These are phyloP conservation scores for Siniperca scherzeri DNA, from an alignment of 2,797 vertebrate genomes.

Conservation along the genomic window DNA sequence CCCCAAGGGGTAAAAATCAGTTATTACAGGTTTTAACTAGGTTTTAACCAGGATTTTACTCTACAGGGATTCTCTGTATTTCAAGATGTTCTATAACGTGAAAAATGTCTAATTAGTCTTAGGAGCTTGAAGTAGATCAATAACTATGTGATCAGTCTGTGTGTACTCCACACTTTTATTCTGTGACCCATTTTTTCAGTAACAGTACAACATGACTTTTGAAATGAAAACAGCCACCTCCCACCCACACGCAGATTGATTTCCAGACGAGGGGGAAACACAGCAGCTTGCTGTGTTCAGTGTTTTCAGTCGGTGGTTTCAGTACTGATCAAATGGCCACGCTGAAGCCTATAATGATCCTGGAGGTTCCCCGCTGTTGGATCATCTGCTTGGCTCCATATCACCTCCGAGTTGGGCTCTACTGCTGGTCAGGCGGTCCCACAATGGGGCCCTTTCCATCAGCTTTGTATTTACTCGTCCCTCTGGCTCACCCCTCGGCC, in stretches of 20 bases:
- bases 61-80: neutral
- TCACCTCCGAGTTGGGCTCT: constrained; percentile 69
- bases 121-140: neutral
- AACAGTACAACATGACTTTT: constrained; percentile 73
- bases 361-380: constrained; percentile 69
- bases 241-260: constrained; percentile 77
- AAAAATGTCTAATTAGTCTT: constrained; percentile 1
- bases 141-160: neutral
- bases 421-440: constrained; percentile 74
- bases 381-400: constrained; percentile 78
- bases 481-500: constrained; percentile 78
- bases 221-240: constrained; percentile 76
- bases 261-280: constrained; percentile 72
- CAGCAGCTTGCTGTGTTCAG: constrained; percentile 76
- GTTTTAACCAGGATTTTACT: neutral
- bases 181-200: constrained; percentile 38
- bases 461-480: constrained; percentile 81
- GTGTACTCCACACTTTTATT: constrained; percentile 5
- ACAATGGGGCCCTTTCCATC: constrained; percentile 75
- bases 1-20: neutral
- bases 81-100: neutral
- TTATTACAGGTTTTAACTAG: neutral
- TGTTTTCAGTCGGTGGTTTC: constrained; percentile 81
- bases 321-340: constrained; percentile 82
- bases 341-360: constrained; percentile 77